These are phyloP conservation scores for Apaloderma vittatum DNA, from an alignment of 2,113 vertebrate genomes.

Conservation along the genomic window DNA sequence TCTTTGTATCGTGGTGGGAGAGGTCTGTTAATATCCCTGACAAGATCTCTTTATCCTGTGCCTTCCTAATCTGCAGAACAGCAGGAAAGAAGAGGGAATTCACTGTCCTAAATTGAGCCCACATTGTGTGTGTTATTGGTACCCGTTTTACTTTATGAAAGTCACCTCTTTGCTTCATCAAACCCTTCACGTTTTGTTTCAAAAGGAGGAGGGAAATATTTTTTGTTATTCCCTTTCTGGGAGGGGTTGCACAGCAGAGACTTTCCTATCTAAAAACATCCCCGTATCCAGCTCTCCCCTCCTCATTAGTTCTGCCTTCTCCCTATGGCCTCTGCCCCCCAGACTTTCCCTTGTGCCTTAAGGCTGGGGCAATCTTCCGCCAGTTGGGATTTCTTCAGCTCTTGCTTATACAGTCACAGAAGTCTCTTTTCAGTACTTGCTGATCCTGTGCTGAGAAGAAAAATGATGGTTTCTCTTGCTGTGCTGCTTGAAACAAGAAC, in stretches of 20 bases:
- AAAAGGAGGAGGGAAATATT: not conserved
- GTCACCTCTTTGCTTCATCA: not conserved
- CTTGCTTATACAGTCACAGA: not conserved
- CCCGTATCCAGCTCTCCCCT: not conserved
- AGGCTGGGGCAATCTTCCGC: not conserved
- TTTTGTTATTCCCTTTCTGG: not conserved
- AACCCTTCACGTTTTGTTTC: not conserved
- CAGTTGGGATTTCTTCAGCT: not conserved
- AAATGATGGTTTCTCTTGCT: not conserved
- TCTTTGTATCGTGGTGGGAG: not conserved
- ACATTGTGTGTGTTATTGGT: not conserved
- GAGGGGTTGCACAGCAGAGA: not conserved
- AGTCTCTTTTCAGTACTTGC: not conserved
- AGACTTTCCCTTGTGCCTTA: not conserved
- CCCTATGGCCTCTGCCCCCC: not conserved
- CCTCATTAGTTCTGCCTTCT: not conserved
- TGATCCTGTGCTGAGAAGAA: not conserved
- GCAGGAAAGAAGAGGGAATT: constrained; percentile 3
- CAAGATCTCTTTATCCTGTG: constrained; percentile 18
- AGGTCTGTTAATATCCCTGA: not conserved
- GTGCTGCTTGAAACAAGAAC: constrained; percentile 22
- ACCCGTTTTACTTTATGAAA: not conserved
- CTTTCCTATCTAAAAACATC: not conserved
- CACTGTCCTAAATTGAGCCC: not conserved
- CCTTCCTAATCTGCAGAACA: constrained; percentile 6